Base-by-base conservation (phyloP, 2,888 invertebrate species). In the Yponomeuta plumbellus region DNA sequence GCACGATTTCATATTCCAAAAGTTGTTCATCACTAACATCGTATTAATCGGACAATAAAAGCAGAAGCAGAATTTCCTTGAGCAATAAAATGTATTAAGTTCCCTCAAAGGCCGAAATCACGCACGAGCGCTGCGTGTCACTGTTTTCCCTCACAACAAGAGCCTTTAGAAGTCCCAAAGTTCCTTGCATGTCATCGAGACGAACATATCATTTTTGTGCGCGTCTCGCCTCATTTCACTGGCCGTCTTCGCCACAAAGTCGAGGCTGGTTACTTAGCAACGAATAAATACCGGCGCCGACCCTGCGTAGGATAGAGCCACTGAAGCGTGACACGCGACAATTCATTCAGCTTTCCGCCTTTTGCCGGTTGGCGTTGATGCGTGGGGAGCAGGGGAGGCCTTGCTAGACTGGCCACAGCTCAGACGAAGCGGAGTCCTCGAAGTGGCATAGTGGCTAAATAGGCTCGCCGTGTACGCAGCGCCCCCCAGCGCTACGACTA, bases 401-500 rank as follows among this genome's bases (percentile, higher is more conserved):
- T 79, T 73, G 70, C 69, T 73, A 79, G 67, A 72, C 68, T 81
- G 86, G 87, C 67, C 69, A 70, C 70, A 72, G 72, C 76, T 81
- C 80, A 83, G 83, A 83, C 82, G 83, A 13, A 52, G 44, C 2
- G 80, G 81, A 78, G 77, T 78, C 67, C 40, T 80, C 76, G 79
- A 78, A 81, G 84, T 84, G 81, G 84, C 84, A 81, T 82, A 83
- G 84, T 81, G 81, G 82, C 87, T 87, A 88, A 88, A 86, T 84
- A 88, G 85, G 84, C 83, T 82, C 84, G 87, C 86, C 85, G 81
- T 85, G 87, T 86, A 84, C 82, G 83, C 83, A 84, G 86, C 86
- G 78, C 83, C 77, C 84, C 84, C 76, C 85, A 81, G 83, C 86
- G 84, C 85, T 86, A 86, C 88, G 84, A 87, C 88, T 88, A 86